Base-by-base conservation (phyloP, 2,113 vertebrate genomes). In the Panurus biarmicus region DNA sequence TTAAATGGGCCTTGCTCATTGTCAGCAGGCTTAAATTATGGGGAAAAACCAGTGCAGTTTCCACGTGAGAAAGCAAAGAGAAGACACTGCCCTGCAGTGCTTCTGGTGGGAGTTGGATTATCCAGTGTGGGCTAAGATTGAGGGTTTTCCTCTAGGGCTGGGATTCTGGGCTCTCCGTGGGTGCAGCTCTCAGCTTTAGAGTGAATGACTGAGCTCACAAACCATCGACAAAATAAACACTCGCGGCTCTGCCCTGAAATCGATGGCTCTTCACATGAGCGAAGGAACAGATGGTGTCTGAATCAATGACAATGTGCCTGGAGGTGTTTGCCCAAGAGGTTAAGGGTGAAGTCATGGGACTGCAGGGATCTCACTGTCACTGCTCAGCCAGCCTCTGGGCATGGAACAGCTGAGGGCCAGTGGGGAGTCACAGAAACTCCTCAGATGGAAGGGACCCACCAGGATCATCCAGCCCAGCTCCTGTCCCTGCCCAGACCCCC, bases 401-500 rank as follows among this genome's bases (percentile, higher is more conserved):
- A 3, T 10, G 60, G 72, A 36, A 28, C 33, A 73, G 67, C 76
- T 50, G 18, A 33, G 35, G 42, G 8, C 33, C 58, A 44, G 36
- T 10, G 36, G 18, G 11, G 45, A 67, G 12, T 18, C 36, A 33
- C 12, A 33, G 72, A 26, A 67, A 8, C 10, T 44, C 25, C 53
- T 67, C 2, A 58, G 13, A 1, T 40, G 35, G n/a, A 12, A 36
- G 8, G 1, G 31, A 42, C 17, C 20, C 22, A 14, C 36, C 1
- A 4, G 36, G 26, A 51, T 26, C 61, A 5, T 1, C 13, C 3
- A 58, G 3, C 2, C 2, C 44, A 35, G 3, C 31, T 6, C 36
- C 71, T 31, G 51, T 0, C 19, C 50, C 69, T 84, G 50, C 50
- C 4, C n/a, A 65, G 69, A 28, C 23, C 3, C 28, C 38, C 23